phyloP scores from a whole-genome alignment of 1,140 invertebrate species.

The Aplysia californica region DNA sequence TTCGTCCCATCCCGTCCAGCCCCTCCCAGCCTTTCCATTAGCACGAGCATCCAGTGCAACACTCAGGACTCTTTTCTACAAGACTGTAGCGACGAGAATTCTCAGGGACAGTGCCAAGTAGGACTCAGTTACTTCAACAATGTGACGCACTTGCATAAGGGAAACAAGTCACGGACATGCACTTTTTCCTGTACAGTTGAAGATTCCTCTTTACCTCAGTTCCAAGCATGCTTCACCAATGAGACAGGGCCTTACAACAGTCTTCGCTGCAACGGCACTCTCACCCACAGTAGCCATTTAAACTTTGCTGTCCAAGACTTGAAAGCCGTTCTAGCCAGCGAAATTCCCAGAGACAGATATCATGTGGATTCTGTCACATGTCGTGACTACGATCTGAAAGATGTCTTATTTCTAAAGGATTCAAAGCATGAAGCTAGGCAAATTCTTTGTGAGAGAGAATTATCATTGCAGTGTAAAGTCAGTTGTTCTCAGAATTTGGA shows the following conservation, averaged over 20 bases:
- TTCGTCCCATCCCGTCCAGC: constrained; percentile 40
- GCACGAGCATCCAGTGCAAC: constrained; percentile 46
- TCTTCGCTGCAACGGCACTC: constrained; percentile 25
- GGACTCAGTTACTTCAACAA: not conserved
- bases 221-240: constrained; percentile 36
- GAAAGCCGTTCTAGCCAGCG: constrained; percentile 27
- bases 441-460: constrained; percentile 47
- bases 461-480: constrained; percentile 40
- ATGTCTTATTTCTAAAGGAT: constrained; percentile 26
- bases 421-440: constrained; percentile 38
- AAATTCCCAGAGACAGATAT: constrained; percentile 28
- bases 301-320: constrained; percentile 27
- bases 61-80: constrained; percentile 47
- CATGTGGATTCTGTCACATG: constrained; percentile 29
- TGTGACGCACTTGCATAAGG: not conserved
- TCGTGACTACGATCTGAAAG: constrained; percentile 49
- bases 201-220: not conserved
- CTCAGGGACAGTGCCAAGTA: not conserved
- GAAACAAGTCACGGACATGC: not conserved
- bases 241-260: not conserved
- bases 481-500: constrained; percentile 33
- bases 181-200: not conserved
- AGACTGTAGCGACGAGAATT: constrained; percentile 31
- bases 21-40: constrained; percentile 11
- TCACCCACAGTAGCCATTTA: not conserved